Evolutionary conservation across 2,797 vertebrate genomes (phyloP).

Genomic region (Danio kyathit): DNA sequence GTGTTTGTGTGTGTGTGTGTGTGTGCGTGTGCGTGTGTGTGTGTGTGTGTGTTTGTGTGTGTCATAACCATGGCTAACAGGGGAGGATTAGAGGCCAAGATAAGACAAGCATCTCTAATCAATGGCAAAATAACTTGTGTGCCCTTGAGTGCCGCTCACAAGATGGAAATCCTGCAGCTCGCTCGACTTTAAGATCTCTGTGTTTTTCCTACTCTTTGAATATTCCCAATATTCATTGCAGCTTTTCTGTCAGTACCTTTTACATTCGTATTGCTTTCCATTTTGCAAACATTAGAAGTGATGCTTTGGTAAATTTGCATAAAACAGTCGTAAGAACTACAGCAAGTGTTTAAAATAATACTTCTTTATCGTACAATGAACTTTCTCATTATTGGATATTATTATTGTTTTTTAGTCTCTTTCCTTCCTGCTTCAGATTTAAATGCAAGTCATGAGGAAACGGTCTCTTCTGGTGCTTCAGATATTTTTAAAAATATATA

Average conservation of each 20-base stretch:
- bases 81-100: constrained; percentile 61
- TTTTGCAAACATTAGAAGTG: not conserved
- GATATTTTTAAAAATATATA: not conserved
- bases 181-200: not conserved
- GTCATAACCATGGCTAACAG: constrained; percentile 60
- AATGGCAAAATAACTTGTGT: constrained; percentile 58
- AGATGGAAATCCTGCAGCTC: not conserved
- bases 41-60: constrained; percentile 34
- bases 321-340: not conserved
- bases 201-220: too few species aligned
- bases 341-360: not conserved
- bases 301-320: not conserved
- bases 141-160: constrained; percentile 47
- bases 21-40: constrained; percentile 36
- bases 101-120: constrained; percentile 66
- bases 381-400: not conserved
- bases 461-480: not conserved
- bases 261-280: not conserved
- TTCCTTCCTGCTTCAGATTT: not conserved
- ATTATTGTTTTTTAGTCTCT: too few species aligned
- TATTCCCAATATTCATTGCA: not conserved
- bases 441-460: not conserved
- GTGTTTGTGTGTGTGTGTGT: constrained; percentile 39
- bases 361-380: too few species aligned
- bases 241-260: not conserved